These are phyloP conservation scores for Alaudala cheleensis DNA, from an alignment of 2,113 vertebrate genomes.

Conservation along the genomic window DNA sequence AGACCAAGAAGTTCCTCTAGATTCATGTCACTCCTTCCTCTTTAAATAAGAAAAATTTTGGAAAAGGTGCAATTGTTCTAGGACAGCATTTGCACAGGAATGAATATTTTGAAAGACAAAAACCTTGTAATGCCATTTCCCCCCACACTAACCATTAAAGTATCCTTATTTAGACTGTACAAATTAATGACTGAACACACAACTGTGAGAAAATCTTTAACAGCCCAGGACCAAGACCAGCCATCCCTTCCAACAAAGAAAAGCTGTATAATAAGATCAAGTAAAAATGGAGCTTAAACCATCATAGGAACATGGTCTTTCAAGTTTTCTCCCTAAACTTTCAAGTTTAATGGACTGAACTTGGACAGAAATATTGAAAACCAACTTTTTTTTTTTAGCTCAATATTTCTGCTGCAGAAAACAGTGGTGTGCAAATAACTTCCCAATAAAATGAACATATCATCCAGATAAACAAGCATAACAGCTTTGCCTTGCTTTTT, in stretches of 20 bases:
- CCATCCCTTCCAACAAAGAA: neutral
- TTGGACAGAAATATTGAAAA: neutral
- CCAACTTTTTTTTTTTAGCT: neutral
- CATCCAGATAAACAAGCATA: neutral
- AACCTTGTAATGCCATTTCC: neutral
- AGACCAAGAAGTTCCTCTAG: neutral
- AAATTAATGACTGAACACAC: neutral
- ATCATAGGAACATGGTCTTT: neutral
- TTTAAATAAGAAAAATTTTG: neutral
- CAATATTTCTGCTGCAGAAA: neutral
- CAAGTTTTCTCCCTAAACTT: no score
- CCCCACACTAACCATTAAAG: neutral
- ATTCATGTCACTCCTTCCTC: neutral
- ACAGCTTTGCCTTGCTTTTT: neutral
- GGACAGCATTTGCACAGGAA: neutral
- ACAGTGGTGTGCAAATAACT: neutral
- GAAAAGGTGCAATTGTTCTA: neutral
- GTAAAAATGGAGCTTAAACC: neutral
- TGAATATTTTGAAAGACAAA: neutral
- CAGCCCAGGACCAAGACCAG: neutral
- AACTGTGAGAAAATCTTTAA: neutral
- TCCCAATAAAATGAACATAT: neutral
- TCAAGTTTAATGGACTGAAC: neutral
- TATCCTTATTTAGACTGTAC: neutral
- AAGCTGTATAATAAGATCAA: neutral